phyloP scores from a whole-genome alignment of 1,140 invertebrate genomes.

The Sitophilus oryzae region DNA sequence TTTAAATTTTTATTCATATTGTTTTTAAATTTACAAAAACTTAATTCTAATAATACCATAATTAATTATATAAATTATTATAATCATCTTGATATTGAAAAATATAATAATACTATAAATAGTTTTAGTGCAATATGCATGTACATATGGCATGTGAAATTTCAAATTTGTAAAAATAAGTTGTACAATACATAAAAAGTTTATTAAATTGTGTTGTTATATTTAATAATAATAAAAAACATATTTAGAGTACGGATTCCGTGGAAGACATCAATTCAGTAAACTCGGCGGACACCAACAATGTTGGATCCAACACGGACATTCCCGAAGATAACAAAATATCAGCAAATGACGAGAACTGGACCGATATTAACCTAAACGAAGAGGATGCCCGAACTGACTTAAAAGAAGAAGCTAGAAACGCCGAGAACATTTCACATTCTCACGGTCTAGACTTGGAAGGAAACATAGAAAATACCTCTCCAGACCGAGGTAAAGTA shows the following conservation, averaged over 20 bases:
- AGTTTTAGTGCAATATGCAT: no score
- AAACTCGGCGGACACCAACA: constrained; percentile 62
- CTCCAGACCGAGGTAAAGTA: constrained; percentile 48
- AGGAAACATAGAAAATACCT: constrained; percentile 43
- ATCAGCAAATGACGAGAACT: constrained; percentile 70
- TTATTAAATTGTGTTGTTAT: no score
- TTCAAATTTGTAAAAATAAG: no score
- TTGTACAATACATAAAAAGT: no score
- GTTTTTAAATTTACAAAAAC: no score
- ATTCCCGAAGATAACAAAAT: constrained; percentile 60
- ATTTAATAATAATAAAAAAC: no score
- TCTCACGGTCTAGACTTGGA: constrained; percentile 46
- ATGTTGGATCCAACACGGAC: constrained; percentile 58
- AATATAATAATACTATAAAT: no score
- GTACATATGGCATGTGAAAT: no score
- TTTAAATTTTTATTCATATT: no score
- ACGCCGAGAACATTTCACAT: constrained; percentile 53
- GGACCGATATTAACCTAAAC: constrained; percentile 88
- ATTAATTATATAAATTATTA: no score
- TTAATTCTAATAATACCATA: no score
- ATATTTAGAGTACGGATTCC: constrained; percentile 79
- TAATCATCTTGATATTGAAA: no score
- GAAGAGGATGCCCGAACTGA: constrained; percentile 60
- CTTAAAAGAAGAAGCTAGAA: constrained; percentile 58
- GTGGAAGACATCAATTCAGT: constrained; percentile 65